phyloP scores from a whole-genome alignment of 23 tunicate species.

The Diplosoma virens region DNA sequence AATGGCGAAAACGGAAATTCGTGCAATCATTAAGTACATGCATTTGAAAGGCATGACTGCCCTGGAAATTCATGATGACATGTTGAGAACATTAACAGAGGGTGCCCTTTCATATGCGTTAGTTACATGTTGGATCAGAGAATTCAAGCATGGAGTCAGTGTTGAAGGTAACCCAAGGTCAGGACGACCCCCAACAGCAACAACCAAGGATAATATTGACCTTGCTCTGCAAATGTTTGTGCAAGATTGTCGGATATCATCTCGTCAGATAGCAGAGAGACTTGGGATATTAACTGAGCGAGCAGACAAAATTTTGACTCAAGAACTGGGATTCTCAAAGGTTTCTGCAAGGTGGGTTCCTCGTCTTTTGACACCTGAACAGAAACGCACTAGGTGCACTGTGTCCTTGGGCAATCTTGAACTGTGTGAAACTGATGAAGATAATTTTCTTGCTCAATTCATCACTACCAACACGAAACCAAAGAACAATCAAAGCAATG shows the following conservation, averaged over 20 bases:
- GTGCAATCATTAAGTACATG: conserved; percentile 3
- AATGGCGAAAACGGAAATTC: no score
- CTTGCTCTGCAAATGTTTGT: background rate
- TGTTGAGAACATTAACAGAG: background rate
- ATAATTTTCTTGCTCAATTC: no score
- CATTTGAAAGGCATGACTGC: background rate
- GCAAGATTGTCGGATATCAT: background rate
- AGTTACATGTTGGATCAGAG: background rate
- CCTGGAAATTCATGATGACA: conserved; percentile 2
- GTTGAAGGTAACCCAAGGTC: background rate
- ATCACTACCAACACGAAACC: no score
- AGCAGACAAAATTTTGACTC: background rate
- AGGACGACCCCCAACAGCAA: no score
- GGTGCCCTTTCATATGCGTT: background rate
- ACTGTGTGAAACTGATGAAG: background rate
- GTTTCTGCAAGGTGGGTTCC: conserved; percentile 5
- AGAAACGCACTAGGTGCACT: background rate
- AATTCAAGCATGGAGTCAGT: background rate
- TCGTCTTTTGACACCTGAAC: conserved; percentile 8
- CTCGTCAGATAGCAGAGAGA: conserved; percentile 10
- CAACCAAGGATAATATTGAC: no score
- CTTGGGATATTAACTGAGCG: background rate
- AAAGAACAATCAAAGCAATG: no score
- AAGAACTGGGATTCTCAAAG: conserved; percentile 9
- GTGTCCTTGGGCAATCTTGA: background rate